A percentile compares a stretch with the other conserved stretches of the same genome.
Evolutionary conservation across 2,797 vertebrate species (phyloP).

Genomic region (Pogoniulus pusillus): DNA sequence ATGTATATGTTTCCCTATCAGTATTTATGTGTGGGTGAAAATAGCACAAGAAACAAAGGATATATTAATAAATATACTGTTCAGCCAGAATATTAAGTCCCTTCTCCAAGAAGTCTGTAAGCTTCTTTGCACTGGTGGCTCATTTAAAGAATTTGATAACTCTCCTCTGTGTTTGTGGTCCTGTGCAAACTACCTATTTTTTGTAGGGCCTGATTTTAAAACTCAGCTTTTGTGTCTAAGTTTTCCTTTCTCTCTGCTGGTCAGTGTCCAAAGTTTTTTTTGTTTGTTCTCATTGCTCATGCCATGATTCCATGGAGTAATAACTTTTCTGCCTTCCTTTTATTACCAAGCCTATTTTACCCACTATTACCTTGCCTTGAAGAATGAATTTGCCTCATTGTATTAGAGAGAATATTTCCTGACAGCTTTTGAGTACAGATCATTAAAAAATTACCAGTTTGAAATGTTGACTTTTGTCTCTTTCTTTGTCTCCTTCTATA

Average conservation of each 20-base stretch:
- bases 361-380: neutral
- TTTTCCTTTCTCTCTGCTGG: neutral
- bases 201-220: neutral
- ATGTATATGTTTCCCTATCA: neutral
- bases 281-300: neutral
- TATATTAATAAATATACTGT: slow-evolving; percentile 9
- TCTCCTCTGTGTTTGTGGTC: neutral
- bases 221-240: neutral
- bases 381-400: slow-evolving; percentile 39
- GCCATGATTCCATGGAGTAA: neutral
- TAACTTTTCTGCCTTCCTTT: neutral
- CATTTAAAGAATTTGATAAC: neutral
- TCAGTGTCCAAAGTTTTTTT: neutral
- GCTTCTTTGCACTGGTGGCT: neutral
- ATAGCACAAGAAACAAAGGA: neutral
- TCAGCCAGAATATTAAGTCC: neutral
- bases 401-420: slow-evolving; percentile 56
- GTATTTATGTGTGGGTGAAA: neutral
- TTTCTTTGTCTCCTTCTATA: slow-evolving; percentile 32
- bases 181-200: neutral
- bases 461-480: slow-evolving; percentile 63
- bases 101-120: neutral
- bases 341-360: slow-evolving; percentile 25
- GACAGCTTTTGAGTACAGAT: slow-evolving; percentile 63
- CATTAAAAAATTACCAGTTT: slow-evolving; percentile 61